These are phyloP conservation scores for Temnothorax ravouxi DNA, from an alignment of 2,888 invertebrate species.

Conservation along the genomic window DNA sequence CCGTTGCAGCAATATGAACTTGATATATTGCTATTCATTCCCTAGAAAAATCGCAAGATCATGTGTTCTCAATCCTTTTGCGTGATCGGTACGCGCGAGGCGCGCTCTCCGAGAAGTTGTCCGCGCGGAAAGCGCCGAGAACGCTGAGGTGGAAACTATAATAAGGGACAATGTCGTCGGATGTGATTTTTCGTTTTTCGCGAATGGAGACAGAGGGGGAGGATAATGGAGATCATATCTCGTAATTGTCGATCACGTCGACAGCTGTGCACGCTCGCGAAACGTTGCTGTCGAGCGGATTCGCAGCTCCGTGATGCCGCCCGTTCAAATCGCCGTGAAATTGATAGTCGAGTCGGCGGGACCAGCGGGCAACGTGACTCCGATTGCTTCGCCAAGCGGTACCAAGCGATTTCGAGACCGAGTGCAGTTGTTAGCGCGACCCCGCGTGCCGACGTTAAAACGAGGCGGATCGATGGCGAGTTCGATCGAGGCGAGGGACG, in stretches of 20 bases:
- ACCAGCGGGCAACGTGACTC: constrained; percentile 29
- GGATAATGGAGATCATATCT: constrained; percentile 15
- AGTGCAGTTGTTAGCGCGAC: neutral
- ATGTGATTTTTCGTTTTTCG: neutral
- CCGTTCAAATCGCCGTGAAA: constrained; percentile 55
- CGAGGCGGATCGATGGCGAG: constrained; percentile 50
- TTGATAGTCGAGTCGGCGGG: constrained; percentile 52
- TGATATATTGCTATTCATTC: neutral
- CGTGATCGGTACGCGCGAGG: too few species aligned
- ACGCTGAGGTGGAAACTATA: neutral
- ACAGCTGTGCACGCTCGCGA: constrained; percentile 13
- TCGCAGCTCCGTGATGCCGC: constrained; percentile 25
- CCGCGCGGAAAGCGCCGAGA: neutral
- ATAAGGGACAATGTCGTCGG: neutral
- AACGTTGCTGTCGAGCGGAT: neutral
- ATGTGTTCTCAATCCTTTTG: neutral
- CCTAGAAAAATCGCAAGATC: neutral
- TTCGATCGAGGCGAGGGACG: constrained; percentile 65
- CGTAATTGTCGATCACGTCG: constrained; percentile 41
- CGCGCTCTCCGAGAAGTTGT: neutral
- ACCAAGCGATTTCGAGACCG: constrained; percentile 52
- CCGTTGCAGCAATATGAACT: neutral
- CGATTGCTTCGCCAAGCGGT: constrained; percentile 59
- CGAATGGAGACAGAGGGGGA: too few species aligned
- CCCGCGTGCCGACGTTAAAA: neutral